A percentile compares a stretch with the other conserved stretches of the same genome.
Conservation (phyloP, 2,113 vertebrate genomes). For the Erpornis zantholeuca region DNA sequence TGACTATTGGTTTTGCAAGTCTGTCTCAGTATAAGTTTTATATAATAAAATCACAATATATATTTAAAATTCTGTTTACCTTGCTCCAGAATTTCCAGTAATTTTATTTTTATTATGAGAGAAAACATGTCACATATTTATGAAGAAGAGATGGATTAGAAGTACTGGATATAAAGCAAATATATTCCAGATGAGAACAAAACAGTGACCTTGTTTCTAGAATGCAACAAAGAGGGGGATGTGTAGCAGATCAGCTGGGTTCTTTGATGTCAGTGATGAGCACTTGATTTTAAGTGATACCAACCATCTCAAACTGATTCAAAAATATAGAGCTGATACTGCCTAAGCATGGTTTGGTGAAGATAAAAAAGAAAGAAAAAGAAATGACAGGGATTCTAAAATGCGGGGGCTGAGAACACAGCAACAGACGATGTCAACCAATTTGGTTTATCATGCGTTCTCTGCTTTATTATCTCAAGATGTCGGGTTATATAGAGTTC, state of each 20-base stretch:
- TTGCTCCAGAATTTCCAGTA: neutral
- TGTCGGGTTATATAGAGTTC: too few relatives aligned
- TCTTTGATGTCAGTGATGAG: neutral
- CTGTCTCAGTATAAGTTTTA: neutral
- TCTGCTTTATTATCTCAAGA: too few relatives aligned
- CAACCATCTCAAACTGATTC: neutral
- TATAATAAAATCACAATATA: neutral
- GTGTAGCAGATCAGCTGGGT: neutral
- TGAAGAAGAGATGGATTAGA: neutral
- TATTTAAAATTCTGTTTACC: neutral
- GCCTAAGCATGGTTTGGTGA: neutral
- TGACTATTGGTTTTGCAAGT: neutral
- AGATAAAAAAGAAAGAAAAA: too few relatives aligned
- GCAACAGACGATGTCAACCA: too few relatives aligned
- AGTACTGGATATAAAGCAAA: neutral
- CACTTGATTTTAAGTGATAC: neutral
- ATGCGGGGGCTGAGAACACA: too few relatives aligned
- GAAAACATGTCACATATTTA: neutral
- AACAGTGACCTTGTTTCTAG: neutral
- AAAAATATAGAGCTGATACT: neutral
- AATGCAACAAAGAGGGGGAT: neutral
- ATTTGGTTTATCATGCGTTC: too few relatives aligned
- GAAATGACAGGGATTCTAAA: too few relatives aligned
- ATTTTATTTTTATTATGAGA: neutral
- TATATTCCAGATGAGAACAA: neutral